Conservation (phyloP, 2,797 vertebrate species). For the Apodemus agrarius region DNA sequence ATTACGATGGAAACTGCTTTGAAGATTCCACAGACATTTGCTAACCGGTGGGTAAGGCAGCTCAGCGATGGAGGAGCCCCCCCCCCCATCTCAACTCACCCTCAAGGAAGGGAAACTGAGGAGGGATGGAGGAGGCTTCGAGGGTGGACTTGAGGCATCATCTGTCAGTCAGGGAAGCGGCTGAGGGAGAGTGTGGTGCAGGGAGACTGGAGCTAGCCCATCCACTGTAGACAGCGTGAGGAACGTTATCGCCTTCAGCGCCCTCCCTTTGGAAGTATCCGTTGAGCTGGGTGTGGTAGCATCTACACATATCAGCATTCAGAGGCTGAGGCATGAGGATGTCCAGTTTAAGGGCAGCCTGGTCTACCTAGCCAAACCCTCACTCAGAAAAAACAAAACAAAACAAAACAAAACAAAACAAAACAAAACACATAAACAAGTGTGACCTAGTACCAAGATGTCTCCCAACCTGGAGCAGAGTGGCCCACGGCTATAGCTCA, state of each 20-base stretch:
- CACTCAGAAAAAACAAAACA: background rate
- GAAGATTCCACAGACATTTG: conserved; percentile 65
- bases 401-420: background rate
- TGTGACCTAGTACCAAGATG: background rate
- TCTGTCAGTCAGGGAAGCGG: accelerated
- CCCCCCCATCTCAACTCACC: background rate
- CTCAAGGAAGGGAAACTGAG: background rate
- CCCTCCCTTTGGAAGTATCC: background rate
- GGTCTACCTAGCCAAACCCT: background rate
- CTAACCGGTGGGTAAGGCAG: conserved; percentile 53
- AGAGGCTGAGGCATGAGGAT: background rate
- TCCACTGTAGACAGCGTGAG: accelerated
- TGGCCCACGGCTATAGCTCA: background rate
- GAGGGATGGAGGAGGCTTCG: accelerated
- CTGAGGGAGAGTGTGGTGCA: accelerated
- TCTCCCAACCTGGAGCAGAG: background rate
- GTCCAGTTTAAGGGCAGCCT: background rate
- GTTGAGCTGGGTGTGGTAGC: background rate
- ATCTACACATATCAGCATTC: background rate
- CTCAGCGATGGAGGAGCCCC: background rate
- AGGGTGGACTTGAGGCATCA: background rate
- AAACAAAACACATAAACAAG: background rate
- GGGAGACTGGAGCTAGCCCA: no score
- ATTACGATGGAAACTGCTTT: conserved; percentile 73
- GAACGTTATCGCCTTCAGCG: no score